Evolutionary conservation across 2,797 vertebrate species (phyloP).

Genomic region (Chiroxiphia lanceolata): DNA sequence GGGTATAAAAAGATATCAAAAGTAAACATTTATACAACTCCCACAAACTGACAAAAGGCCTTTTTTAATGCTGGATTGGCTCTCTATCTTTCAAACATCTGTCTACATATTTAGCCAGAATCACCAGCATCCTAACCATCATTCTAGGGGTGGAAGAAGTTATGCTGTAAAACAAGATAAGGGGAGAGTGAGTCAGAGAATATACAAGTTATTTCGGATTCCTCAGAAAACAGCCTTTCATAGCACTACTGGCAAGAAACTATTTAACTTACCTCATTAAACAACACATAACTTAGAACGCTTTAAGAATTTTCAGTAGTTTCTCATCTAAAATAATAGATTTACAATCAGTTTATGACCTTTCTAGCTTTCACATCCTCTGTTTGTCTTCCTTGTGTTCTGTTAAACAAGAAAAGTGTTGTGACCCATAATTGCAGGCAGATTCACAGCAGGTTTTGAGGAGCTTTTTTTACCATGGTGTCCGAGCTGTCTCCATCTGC

Average conservation of each 20-base stretch:
- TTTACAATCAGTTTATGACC: constrained; percentile 73
- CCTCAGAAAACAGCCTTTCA: not conserved
- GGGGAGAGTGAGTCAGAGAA: not conserved
- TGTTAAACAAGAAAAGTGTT: constrained; percentile 89
- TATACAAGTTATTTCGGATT: not conserved
- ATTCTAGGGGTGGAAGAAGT: not conserved
- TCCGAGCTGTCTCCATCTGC: constrained; percentile 94
- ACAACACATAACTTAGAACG: not conserved
- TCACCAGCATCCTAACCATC: not conserved
- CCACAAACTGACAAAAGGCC: not conserved
- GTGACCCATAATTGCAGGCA: constrained; percentile 90
- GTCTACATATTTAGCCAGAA: not conserved
- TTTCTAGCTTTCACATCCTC: constrained; percentile 73
- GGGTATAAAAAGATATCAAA: not conserved
- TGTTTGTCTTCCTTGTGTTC: constrained; percentile 78
- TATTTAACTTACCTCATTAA: constrained; percentile 1
- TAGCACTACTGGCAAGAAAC: not conserved
- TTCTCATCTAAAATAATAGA: constrained; percentile 31
- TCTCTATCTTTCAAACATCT: not conserved
- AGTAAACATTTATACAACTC: not conserved
- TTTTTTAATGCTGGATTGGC: not conserved
- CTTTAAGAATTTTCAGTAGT: not conserved
- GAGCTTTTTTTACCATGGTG: constrained; percentile 82
- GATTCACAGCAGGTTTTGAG: constrained; percentile 88
- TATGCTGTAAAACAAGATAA: not conserved